These are phyloP conservation scores for Turritopsis rubra DNA, from an alignment of 30 jellyfish, hydroid and myxozoan genomes.

Conservation along the genomic window DNA sequence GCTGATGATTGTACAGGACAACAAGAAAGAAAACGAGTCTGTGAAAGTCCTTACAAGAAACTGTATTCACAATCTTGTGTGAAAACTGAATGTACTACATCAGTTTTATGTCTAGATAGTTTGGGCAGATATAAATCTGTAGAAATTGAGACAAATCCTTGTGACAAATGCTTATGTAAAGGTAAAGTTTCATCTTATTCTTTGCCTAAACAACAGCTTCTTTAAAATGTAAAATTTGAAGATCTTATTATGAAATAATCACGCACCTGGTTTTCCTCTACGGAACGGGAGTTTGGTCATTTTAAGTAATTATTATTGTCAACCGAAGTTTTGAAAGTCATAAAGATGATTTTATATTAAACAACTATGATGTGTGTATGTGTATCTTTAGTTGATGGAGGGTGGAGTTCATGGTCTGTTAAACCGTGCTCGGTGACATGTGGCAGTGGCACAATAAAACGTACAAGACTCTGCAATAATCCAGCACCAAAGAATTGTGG, in stretches of 20 bases:
- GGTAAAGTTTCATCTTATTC: neutral
- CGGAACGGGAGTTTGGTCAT: too few species aligned
- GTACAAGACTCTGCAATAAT: neutral
- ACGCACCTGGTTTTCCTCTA: too few species aligned
- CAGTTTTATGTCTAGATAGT: neutral
- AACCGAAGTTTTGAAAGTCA: neutral
- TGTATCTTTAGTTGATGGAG: neutral
- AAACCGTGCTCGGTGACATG: conserved; percentile 1
- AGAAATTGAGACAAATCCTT: neutral
- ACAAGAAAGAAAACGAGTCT: neutral
- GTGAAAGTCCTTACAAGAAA: neutral
- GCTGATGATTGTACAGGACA: neutral
- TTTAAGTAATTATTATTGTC: too few species aligned
- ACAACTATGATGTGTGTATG: neutral
- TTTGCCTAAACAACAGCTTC: neutral
- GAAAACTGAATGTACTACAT: neutral
- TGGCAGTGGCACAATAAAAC: neutral
- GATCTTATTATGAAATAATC: too few species aligned
- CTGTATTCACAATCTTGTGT: neutral
- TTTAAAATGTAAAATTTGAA: too few species aligned
- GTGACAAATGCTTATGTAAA: neutral
- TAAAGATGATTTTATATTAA: neutral
- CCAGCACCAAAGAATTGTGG: conserved; percentile 7
- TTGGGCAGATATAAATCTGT: neutral
- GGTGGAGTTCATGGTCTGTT: neutral